Evolutionary conservation across 2,797 vertebrate genomes (phyloP).

Genomic region (Sebastes aleutianus): DNA sequence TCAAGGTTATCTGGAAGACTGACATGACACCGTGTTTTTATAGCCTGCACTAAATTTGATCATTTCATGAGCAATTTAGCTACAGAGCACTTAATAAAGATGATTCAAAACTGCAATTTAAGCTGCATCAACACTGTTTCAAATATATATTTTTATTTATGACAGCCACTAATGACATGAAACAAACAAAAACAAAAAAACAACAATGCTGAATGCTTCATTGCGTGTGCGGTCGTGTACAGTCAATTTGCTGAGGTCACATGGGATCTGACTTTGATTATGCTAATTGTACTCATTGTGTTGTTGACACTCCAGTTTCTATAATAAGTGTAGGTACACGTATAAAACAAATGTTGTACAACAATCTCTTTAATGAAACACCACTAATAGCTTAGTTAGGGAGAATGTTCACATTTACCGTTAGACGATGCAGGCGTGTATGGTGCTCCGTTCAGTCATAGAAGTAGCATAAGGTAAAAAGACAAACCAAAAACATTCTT

Average conservation of each 20-base stretch:
- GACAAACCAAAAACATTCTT: background rate
- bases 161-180: background rate
- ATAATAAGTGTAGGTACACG: background rate
- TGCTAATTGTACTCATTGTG: background rate
- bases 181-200: background rate
- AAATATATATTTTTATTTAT: background rate
- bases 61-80: background rate
- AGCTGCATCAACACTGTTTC: background rate
- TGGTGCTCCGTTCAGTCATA: background rate
- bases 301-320: background rate
- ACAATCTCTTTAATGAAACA: background rate
- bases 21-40: background rate
- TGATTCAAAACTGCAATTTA: background rate
- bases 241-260: background rate
- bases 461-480: background rate
- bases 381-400: background rate
- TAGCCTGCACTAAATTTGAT: background rate
- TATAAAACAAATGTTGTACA: background rate
- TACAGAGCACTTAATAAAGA: background rate
- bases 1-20: conserved; percentile 28
- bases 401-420: background rate
- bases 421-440: background rate
- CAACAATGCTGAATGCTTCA: background rate
- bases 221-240: background rate
- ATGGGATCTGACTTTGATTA: conserved; percentile 5